phyloP scores from a whole-genome alignment of 2,113 vertebrate species.

The Gambusia holbrooki region DNA sequence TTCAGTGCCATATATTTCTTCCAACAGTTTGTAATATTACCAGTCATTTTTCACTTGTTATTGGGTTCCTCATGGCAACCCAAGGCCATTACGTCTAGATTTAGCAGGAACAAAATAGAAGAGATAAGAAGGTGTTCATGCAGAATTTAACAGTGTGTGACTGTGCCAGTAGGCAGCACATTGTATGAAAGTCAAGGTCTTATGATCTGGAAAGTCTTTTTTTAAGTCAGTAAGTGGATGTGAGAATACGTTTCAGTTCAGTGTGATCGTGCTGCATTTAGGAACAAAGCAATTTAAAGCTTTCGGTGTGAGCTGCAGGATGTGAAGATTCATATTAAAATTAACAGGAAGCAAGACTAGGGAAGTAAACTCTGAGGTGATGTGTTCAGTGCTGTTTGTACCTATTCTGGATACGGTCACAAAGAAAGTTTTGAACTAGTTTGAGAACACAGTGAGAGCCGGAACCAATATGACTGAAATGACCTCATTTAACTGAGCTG shows the following conservation, averaged over 20 bases:
- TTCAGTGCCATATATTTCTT: background rate
- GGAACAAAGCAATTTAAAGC: background rate
- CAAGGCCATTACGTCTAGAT: conserved; percentile 5
- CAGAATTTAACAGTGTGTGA: no score
- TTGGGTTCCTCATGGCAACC: background rate
- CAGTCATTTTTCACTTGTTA: conserved; percentile 12
- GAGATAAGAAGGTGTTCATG: no score
- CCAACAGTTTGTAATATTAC: background rate
- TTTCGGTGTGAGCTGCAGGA: no score
- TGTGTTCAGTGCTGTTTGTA: background rate
- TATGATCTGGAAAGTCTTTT: no score
- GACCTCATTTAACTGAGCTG: background rate
- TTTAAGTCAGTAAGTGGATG: background rate
- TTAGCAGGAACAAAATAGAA: background rate
- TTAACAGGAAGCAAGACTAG: no score
- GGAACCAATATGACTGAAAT: background rate
- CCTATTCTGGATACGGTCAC: no score
- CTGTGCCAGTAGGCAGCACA: no score
- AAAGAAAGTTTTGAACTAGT: background rate
- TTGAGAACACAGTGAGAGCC: background rate
- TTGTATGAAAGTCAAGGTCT: no score
- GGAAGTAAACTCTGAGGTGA: background rate
- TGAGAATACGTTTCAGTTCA: background rate
- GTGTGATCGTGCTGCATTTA: background rate
- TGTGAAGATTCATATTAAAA: background rate